Conservation (phyloP, 2,797 vertebrate genomes). For the Tapera naevia region DNA sequence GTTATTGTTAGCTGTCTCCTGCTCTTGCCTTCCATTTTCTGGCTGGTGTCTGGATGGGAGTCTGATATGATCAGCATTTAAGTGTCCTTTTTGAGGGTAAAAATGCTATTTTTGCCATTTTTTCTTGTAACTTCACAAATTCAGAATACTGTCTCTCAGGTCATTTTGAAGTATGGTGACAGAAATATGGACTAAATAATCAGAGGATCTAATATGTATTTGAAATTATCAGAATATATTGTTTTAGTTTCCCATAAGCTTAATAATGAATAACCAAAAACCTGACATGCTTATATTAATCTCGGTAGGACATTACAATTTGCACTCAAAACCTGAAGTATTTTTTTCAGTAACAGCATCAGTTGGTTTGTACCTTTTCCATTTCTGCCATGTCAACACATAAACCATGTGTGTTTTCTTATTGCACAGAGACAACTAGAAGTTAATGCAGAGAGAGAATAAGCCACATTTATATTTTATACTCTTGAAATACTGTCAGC, state of each 20-base stretch:
- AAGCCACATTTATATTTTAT: not conserved
- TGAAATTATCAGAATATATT: conserved; percentile 46
- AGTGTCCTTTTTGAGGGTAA: conserved; percentile 23
- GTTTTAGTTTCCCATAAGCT: conserved; percentile 60
- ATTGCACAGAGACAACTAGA: not conserved
- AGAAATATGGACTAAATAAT: conserved; percentile 33
- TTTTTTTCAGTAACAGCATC: conserved; percentile 44
- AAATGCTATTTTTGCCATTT: not conserved
- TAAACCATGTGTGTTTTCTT: not conserved
- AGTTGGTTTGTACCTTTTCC: conserved; percentile 14
- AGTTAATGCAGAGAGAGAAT: not conserved
- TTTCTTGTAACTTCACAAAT: conserved; percentile 26
- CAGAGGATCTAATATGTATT: conserved; percentile 37
- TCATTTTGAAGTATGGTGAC: not conserved
- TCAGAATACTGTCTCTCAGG: conserved; percentile 14
- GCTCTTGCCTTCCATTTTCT: not conserved
- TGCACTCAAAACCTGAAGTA: conserved; percentile 25
- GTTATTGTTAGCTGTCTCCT: conserved; percentile 26
- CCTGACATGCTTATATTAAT: conserved; percentile 48
- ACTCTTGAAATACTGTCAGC: not conserved
- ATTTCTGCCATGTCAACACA: not conserved
- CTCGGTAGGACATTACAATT: conserved; percentile 56
- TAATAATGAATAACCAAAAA: conserved; percentile 67
- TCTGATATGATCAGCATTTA: conserved; percentile 23
- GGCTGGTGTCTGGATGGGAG: not conserved